Conservation (phyloP, 2,888 invertebrate species). For the Mallateleia sp. region DNA sequence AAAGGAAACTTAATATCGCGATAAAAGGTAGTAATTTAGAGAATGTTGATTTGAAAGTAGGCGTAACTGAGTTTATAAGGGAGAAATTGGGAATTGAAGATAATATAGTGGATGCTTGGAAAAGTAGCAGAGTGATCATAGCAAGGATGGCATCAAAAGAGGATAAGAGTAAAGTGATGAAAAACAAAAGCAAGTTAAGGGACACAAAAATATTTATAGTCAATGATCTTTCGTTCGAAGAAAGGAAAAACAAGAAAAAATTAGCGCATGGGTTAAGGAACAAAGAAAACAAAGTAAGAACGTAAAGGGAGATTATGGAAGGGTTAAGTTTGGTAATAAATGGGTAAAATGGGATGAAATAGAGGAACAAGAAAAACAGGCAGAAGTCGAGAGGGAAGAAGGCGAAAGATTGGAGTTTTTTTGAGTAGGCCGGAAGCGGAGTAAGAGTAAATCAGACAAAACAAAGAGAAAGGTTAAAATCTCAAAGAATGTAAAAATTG, state of each 20-base stretch:
- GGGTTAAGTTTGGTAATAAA: neutral
- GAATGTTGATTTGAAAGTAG: neutral
- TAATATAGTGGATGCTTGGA: neutral
- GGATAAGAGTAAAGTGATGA: neutral
- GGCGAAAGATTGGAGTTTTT: no score
- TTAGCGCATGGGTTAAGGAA: neutral
- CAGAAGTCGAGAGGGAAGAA: no score
- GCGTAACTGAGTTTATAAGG: neutral
- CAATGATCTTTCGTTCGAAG: neutral
- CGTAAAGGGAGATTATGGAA: neutral
- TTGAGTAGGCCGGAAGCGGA: no score
- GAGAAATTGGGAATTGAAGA: neutral
- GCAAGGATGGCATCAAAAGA: neutral
- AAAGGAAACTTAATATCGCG: neutral
- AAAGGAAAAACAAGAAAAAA: neutral
- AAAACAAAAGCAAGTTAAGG: neutral
- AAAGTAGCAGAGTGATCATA: neutral
- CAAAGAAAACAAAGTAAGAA: neutral
- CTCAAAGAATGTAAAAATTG: no score
- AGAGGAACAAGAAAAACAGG: neutral
- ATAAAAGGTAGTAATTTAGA: neutral
- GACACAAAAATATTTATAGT: neutral
- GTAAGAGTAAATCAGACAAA: no score
- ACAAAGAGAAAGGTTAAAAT: no score
- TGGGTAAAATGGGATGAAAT: neutral